Percentiles rank a stretch among this genome's conserved stretches.
phyloP scores from a whole-genome alignment of 2,888 invertebrate species.

The Heterodera filipjevi region DNA sequence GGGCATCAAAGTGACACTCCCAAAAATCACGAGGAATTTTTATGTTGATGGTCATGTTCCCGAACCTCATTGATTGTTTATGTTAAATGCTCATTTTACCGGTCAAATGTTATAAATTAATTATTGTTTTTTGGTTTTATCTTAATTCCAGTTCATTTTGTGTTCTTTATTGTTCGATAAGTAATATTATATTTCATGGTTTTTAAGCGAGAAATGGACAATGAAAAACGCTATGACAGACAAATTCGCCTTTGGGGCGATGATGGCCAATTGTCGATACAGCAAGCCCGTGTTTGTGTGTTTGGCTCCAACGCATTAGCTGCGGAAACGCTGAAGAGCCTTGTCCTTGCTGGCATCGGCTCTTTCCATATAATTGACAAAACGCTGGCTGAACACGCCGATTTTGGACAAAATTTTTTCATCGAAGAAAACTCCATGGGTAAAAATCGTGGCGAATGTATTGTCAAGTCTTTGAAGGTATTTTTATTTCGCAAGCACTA shows the following conservation, averaged over 20 bases:
- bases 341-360: constrained; percentile 82
- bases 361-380: constrained; percentile 67
- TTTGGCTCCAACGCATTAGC: constrained; percentile 68
- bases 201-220: constrained; percentile 9
- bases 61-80: constrained; percentile 77
- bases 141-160: background rate
- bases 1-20: constrained; percentile 81
- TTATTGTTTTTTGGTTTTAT: background rate
- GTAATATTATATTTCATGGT: background rate
- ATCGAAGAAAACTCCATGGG: constrained; percentile 81
- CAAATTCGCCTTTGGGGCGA: constrained; percentile 89
- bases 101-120: background rate
- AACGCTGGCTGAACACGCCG: constrained; percentile 75
- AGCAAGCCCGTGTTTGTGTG: constrained; percentile 86
- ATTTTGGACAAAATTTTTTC: constrained; percentile 94
- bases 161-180: background rate
- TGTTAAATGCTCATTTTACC: background rate
- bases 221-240: constrained; percentile 32
- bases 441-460: constrained; percentile 62
- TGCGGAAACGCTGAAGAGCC: constrained; percentile 90
- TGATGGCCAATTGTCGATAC: constrained; percentile 88
- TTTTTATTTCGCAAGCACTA: constrained; percentile 31
- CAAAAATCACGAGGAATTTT: constrained; percentile 85
- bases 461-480: constrained; percentile 66
- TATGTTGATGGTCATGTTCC: constrained; percentile 97